Base-by-base conservation (phyloP, 2,113 vertebrate genomes). In the Bucco capensis region DNA sequence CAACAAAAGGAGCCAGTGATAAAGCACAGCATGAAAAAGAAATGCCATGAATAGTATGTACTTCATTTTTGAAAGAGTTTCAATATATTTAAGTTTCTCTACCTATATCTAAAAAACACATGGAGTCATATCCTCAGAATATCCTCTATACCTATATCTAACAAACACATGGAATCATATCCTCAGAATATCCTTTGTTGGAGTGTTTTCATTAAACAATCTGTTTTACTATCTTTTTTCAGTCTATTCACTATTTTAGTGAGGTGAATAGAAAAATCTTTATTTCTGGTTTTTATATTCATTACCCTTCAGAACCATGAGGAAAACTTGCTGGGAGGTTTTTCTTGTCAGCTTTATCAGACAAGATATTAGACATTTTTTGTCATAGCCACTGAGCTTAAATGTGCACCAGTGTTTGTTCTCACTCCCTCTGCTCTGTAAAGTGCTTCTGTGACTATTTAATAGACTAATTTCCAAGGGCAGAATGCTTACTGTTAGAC, bases 201-300 rank as follows among this genome's bases (percentile, higher is more conserved):
- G 64, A 73, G 10, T 47, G 12, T 49, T 88, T 77, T 62, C 72
- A 85, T 42, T 60, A 38, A 79, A 33, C 38, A 71, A 30, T 30
- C 35, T 69, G 12, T 58, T 81, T 44, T 21, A 46, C 42, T 83
- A n/a, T n/a, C n/a, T 87, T 79, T n/a, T 82, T 49, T 50, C 8
- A 24, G 10, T 54, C 33, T 72, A n/a, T 58, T 14, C 30, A 54
- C 71, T 74, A 42, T 76, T 88, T 83, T 42, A 77, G 33, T 22
- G 30, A 30, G 66, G 3, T 28, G 30, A 83, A 38, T 12, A 81
- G 47, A 22, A 86, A 88, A 79, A 57, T 66, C 87, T 70, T 90
- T 50, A 57, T 94, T 88, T 92, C 69, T 71, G 35, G 70, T 85
- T 90, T 88, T 83, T 58, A 56, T 77, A 86, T 88, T 90, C 60